Evolutionary conservation across 2,113 vertebrate genomes (phyloP).

Genomic region (Cyprinus carpio): DNA sequence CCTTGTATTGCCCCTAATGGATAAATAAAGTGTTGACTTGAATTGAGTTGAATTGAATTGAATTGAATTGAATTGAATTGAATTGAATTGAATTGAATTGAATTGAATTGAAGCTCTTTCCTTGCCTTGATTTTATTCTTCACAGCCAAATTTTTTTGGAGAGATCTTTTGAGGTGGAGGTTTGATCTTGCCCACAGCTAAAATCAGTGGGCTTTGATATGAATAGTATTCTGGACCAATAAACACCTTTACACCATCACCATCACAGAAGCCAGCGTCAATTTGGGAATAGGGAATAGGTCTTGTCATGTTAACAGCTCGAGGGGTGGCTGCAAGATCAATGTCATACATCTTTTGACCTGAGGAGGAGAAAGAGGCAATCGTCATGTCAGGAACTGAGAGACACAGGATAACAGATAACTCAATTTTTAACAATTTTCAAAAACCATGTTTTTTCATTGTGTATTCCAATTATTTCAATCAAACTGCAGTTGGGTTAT

Average conservation of each 20-base stretch:
- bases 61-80: too few species aligned
- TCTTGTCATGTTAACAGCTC: conserved; percentile 42
- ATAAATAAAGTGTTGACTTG: too few species aligned
- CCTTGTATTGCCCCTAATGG: too few species aligned
- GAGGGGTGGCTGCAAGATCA: conserved; percentile 73
- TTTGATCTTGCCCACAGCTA: conserved; percentile 52
- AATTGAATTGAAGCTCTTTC: not conserved
- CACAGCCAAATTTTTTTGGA: conserved; percentile 71
- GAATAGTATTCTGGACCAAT: conserved; percentile 70
- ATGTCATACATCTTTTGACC: conserved; percentile 63
- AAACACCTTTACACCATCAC: conserved; percentile 71
- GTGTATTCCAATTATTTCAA: too few species aligned
- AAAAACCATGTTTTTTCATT: too few species aligned
- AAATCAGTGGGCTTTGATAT: conserved; percentile 63
- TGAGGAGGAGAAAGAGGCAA: conserved; percentile 48
- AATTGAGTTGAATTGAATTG: too few species aligned
- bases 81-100: too few species aligned
- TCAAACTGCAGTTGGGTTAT: too few species aligned
- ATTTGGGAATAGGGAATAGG: conserved; percentile 65
- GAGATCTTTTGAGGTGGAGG: conserved; percentile 58
- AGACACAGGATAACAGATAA: not conserved
- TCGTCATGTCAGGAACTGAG: not conserved
- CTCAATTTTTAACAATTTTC: too few species aligned
- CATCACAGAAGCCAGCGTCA: conserved; percentile 73
- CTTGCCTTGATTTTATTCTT: conserved; percentile 43